Conservation (phyloP, 2,888 invertebrate species). For the Meiosimyza platycephala region DNA sequence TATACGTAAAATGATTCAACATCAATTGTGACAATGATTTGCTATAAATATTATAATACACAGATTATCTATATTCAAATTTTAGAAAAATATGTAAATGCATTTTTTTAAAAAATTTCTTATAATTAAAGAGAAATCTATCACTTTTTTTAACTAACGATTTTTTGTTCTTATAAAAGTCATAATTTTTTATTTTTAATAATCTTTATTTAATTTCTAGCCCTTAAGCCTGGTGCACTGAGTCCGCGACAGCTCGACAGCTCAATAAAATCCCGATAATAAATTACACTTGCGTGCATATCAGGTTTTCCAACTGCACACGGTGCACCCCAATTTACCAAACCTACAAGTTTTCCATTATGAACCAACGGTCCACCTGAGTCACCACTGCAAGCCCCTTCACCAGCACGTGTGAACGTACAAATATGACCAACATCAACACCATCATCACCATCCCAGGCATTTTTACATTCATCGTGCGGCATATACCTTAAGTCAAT, state of each 20-base stretch:
- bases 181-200: conserved; percentile 3
- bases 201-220: background rate
- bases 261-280: conserved; percentile 57
- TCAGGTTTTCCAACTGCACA: conserved; percentile 59
- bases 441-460: conserved; percentile 65
- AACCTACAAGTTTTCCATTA: conserved; percentile 52
- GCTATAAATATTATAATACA: no score
- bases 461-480: conserved; percentile 68
- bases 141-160: no score
- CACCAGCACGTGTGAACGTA: conserved; percentile 70
- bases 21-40: no score
- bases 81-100: no score
- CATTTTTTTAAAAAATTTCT: no score
- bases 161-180: no score
- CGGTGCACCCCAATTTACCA: conserved; percentile 61
- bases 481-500: conserved; percentile 70
- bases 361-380: conserved; percentile 58
- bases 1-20: no score
- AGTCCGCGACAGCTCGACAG: conserved; percentile 41
- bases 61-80: no score
- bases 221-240: conserved; percentile 43
- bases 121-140: no score
- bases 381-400: conserved; percentile 67
- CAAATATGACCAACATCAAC: conserved; percentile 72
- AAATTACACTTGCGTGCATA: conserved; percentile 56